Conservation (phyloP, 2,113 vertebrate genomes). For the Otolemur garnettii region DNA sequence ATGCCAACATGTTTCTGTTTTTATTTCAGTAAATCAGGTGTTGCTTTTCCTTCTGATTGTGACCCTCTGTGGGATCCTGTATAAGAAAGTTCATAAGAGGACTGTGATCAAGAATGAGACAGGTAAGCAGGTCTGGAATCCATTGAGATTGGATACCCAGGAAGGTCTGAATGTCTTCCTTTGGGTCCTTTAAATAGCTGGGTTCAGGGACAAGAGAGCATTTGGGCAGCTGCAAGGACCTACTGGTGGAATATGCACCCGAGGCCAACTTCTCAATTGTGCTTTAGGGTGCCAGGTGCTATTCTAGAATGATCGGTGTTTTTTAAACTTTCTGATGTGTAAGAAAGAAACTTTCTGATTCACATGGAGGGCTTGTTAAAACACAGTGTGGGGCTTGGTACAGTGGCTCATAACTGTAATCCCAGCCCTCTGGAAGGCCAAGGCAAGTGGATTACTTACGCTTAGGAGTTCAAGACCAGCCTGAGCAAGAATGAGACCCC, state of each 20-base stretch:
- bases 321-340: background rate
- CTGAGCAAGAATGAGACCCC: too few species aligned
- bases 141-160: background rate
- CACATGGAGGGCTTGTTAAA: background rate
- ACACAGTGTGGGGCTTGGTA: background rate
- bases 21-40: slow-evolving; percentile 91
- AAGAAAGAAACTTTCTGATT: too few species aligned
- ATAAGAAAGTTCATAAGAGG: slow-evolving; percentile 90
- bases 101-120: slow-evolving; percentile 74
- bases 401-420: too few species aligned
- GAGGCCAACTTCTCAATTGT: too few species aligned
- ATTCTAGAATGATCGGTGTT: background rate
- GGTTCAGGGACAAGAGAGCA: background rate
- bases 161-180: background rate
- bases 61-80: slow-evolving; percentile 92
- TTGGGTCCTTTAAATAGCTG: background rate
- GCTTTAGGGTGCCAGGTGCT: background rate
- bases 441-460: too few species aligned
- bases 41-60: slow-evolving; percentile 93
- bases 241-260: background rate
- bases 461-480: too few species aligned
- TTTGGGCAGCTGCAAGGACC: background rate
- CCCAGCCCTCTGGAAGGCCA: too few species aligned
- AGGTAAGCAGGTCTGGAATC: background rate
- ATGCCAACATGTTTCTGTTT: slow-evolving; percentile 47